Conservation (phyloP, 2,888 invertebrate genomes). For the Drosophila pseudotalamancana region DNA sequence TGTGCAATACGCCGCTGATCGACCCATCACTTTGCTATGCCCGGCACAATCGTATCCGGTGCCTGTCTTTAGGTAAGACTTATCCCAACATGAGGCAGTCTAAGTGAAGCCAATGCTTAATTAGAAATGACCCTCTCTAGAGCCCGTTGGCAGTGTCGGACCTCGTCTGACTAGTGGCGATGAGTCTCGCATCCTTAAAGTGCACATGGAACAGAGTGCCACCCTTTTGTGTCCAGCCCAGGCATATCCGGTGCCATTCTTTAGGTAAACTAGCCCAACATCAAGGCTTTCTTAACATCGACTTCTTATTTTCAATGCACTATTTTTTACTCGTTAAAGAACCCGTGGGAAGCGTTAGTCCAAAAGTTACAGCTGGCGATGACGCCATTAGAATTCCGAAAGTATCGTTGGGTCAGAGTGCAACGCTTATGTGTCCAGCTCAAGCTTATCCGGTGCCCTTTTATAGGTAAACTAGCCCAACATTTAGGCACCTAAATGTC, state of each 20-base stretch:
- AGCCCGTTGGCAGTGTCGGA: constrained; percentile 85
- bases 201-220: constrained; percentile 85
- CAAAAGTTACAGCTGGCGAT: constrained; percentile 90
- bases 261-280: constrained; percentile 87
- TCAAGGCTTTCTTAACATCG: constrained; percentile 12
- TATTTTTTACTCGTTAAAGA: constrained; percentile 74
- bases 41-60: constrained; percentile 90
- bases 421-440: constrained; percentile 89
- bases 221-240: constrained; percentile 88
- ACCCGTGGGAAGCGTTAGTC: constrained; percentile 85
- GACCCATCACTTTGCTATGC: constrained; percentile 87
- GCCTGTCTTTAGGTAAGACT: constrained; percentile 89
- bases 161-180: constrained; percentile 90
- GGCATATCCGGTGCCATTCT: constrained; percentile 89
- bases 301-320: not conserved
- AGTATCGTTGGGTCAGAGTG: constrained; percentile 84
- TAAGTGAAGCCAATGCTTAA: not conserved
- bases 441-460: constrained; percentile 91
- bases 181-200: constrained; percentile 86
- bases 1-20: constrained; percentile 62
- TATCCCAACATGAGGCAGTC: constrained; percentile 75
- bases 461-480: constrained; percentile 86
- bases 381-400: constrained; percentile 84
- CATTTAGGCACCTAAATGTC: constrained; percentile 39
- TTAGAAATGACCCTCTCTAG: constrained; percentile 56